These are phyloP conservation scores for Proisotoma minuta DNA, from an alignment of 2,888 invertebrate genomes.

Conservation along the genomic window DNA sequence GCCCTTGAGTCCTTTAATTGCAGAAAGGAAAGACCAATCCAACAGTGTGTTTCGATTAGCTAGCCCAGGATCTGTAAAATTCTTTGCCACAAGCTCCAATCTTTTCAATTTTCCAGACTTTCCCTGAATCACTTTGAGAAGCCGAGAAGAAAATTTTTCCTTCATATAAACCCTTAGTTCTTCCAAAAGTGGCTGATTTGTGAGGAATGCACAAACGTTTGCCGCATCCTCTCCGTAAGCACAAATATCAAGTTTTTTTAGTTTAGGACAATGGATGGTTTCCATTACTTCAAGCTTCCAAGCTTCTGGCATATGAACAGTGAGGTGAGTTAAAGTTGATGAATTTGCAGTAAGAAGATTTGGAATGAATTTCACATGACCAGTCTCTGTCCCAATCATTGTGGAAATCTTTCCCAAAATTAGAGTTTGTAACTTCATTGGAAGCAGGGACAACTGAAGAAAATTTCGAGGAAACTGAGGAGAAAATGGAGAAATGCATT, in stretches of 20 bases:
- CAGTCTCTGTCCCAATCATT: constrained; percentile 11
- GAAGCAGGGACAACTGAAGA: constrained; percentile 28
- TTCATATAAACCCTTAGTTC: constrained; percentile 21
- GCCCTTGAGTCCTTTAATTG: constrained; percentile 18
- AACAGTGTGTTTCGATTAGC: background rate
- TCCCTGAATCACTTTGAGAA: constrained; percentile 18
- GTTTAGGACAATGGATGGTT: constrained; percentile 24
- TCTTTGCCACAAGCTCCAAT: constrained; percentile 25
- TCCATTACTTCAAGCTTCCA: constrained; percentile 27
- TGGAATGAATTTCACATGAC: constrained; percentile 28
- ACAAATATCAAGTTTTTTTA: constrained; percentile 22
- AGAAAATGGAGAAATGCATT: background rate
- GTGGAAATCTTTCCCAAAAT: constrained; percentile 22
- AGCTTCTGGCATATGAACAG: constrained; percentile 20
- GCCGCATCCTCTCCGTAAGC: constrained; percentile 9
- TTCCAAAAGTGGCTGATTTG: constrained; percentile 31
- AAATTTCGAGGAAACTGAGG: constrained; percentile 29
- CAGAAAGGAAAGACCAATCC: constrained; percentile 29
- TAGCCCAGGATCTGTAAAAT: constrained; percentile 10
- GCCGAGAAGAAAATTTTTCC: constrained; percentile 18
- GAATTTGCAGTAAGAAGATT: constrained; percentile 21
- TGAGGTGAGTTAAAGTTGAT: constrained; percentile 17
- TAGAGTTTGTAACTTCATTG: constrained; percentile 20
- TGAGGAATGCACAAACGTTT: constrained; percentile 21
- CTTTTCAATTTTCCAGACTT: constrained; percentile 23